phyloP scores from a whole-genome alignment of 2,888 invertebrate species.

The Drosophila colorata region DNA sequence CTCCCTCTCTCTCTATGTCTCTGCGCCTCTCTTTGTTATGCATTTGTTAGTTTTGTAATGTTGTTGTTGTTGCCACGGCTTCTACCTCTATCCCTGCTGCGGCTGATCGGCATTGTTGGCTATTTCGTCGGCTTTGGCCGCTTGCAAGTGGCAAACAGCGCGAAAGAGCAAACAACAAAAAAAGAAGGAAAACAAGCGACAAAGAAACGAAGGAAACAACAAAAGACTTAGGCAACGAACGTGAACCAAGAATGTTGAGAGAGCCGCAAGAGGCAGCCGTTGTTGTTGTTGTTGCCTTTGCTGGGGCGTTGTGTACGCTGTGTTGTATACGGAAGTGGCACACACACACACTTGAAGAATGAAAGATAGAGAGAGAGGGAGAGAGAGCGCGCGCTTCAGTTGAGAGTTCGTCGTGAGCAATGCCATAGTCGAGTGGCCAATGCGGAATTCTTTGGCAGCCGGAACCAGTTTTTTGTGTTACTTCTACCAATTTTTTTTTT shows the following conservation, averaged over 20 bases:
- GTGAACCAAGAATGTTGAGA: constrained; percentile 61
- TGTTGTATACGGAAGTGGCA: constrained; percentile 67
- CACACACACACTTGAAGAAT: constrained; percentile 47
- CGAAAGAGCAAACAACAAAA: constrained; percentile 37
- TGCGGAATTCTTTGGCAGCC: constrained; percentile 72
- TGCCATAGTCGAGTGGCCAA: constrained; percentile 53
- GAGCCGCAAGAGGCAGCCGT: constrained; percentile 5
- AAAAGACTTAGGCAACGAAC: constrained; percentile 78
- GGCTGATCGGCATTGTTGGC: constrained; percentile 18
- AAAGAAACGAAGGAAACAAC: constrained; percentile 44
- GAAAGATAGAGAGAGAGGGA: constrained; percentile 11
- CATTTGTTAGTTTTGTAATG: constrained; percentile 37
- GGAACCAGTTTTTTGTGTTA: constrained; percentile 74
- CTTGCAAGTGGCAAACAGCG: constrained; percentile 33
- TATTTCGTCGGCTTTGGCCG: constrained; percentile 21
- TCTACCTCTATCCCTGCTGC: too few relatives aligned
- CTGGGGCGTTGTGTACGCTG: constrained; percentile 54
- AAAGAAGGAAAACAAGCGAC: constrained; percentile 21
- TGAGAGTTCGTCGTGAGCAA: constrained; percentile 42
- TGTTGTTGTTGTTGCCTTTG: constrained; percentile 8
- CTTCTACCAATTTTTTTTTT: constrained; percentile 62
- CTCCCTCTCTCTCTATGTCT: neutral
- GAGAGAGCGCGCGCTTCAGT: constrained; percentile 17
- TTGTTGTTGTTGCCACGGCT: constrained; percentile 8
- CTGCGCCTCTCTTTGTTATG: constrained; percentile 58